phyloP scores from a whole-genome alignment of 2,113 vertebrate species.

The Laterallus jamaicensis region DNA sequence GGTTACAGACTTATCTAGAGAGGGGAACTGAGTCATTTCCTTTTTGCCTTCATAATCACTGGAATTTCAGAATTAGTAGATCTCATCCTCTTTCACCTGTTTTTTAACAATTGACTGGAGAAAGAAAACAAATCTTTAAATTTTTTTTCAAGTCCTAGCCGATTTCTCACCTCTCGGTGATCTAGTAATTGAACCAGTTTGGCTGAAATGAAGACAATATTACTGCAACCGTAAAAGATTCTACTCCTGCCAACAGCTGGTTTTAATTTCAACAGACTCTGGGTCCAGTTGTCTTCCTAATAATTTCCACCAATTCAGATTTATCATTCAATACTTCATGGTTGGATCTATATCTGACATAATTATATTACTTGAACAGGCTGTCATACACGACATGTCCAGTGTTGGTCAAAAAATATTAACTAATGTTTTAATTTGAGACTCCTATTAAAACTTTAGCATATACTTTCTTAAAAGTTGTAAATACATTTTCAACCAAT shows the following conservation, averaged over 20 bases:
- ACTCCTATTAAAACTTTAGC: neutral
- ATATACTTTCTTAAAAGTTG: neutral
- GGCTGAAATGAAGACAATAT: conserved; percentile 6
- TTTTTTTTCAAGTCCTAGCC: neutral
- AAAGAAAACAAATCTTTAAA: neutral
- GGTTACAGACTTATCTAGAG: neutral
- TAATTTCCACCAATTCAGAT: neutral
- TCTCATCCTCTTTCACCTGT: neutral
- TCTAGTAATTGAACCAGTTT: neutral
- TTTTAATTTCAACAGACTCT: neutral
- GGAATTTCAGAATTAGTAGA: neutral
- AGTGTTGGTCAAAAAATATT: neutral
- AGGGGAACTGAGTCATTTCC: neutral
- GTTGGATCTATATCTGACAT: neutral
- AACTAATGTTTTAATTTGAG: neutral
- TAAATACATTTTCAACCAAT: neutral
- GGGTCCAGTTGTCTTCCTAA: neutral
- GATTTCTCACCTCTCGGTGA: neutral
- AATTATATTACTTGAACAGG: neutral
- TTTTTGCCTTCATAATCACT: neutral
- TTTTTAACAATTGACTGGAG: neutral
- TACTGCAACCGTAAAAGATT: neutral
- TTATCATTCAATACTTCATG: neutral
- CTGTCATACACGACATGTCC: neutral
- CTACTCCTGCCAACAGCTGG: neutral